Base-by-base conservation (phyloP, 37 sponge, comb jelly and placozoan species). In the Diacarnus erythraeanus region DNA sequence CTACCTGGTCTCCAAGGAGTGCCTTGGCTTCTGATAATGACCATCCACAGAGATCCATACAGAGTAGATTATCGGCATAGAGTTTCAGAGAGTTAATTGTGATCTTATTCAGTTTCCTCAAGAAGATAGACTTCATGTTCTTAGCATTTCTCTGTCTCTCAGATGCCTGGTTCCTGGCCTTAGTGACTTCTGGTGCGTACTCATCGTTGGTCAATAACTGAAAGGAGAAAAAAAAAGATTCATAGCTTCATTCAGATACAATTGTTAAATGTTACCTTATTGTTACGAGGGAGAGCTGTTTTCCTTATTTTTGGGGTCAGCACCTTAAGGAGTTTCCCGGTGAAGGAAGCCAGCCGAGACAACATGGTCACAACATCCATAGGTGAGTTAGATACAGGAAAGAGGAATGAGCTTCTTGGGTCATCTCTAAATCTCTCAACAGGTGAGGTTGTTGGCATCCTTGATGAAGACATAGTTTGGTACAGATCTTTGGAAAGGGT, bases 1-100 rank as follows among this genome's bases (percentile, higher is more conserved):
- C 10, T 47, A 47, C 51, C 51, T 47, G 51, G 12, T 47, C 51
- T 47, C 51, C 51, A 47, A 47, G 51, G 3, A 90, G 67, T 12
- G 34, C 37, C 21, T 10, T 72, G 51, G 92, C 92, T 23, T 87
- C 88, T 0, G 27, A 42, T 2, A 18, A 39, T 42, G 92, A 40
- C 59, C 79, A 84, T 51, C 88, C 77, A 68, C 92, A 92, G 18
- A 92, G 75, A 41, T 92, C 92, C 88, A 92, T 92, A 80, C 88
- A 87, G 38, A 87, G 34, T 17, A 92, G 57, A 59, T 92, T 92
- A 72, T 92, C 92, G 39, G 84, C 88, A 76, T 92, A 92, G 27
- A 92, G 85, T 60, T 61, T 84, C 54, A 87, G 31, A 0, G 80
- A 44, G 30, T 64, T 58, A 26, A 77, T 42, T 87, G 86, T 86